Evolutionary conservation across 2,888 invertebrate genomes (phyloP).

Genomic region (Litoditis marina): DNA sequence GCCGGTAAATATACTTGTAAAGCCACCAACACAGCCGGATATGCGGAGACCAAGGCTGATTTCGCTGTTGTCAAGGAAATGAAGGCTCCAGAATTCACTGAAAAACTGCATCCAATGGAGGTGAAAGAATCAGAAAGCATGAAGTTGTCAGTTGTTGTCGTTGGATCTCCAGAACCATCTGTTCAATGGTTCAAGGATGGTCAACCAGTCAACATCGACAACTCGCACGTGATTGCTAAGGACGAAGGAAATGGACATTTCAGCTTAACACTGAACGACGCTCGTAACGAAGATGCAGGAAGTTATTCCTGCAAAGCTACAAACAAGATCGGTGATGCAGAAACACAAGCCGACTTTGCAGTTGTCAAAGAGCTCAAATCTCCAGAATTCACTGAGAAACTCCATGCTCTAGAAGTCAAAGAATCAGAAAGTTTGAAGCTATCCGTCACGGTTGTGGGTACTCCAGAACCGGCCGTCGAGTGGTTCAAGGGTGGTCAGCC

Average conservation of each 20-base stretch:
- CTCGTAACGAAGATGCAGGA: conserved; percentile 77
- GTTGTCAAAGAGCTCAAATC: conserved; percentile 60
- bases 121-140: conserved; percentile 26
- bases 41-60: conserved; percentile 33
- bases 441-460: conserved; percentile 31
- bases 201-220: conserved; percentile 75
- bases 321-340: conserved; percentile 88
- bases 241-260: conserved; percentile 73
- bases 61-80: conserved; percentile 24
- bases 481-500: conserved; percentile 79
- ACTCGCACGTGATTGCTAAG: conserved; percentile 74
- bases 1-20: conserved; percentile 41
- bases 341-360: conserved; percentile 63
- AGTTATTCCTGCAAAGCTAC: conserved; percentile 87
- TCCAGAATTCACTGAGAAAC: conserved; percentile 75
- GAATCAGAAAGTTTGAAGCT: conserved; percentile 65
- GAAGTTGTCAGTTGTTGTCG: conserved; percentile 71
- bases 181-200: conserved; percentile 94
- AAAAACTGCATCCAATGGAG: conserved; percentile 25
- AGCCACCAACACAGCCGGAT: conserved; percentile 40
- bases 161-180: conserved; percentile 85
- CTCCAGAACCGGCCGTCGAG: conserved; percentile 73
- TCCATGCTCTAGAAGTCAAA: conserved; percentile 77
- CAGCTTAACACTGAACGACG: conserved; percentile 62
- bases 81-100: conserved; percentile 28